A percentile compares a stretch with the other conserved stretches of the same genome.
Conservation (phyloP, 2,888 invertebrate genomes). For the Anticlea derivata region DNA sequence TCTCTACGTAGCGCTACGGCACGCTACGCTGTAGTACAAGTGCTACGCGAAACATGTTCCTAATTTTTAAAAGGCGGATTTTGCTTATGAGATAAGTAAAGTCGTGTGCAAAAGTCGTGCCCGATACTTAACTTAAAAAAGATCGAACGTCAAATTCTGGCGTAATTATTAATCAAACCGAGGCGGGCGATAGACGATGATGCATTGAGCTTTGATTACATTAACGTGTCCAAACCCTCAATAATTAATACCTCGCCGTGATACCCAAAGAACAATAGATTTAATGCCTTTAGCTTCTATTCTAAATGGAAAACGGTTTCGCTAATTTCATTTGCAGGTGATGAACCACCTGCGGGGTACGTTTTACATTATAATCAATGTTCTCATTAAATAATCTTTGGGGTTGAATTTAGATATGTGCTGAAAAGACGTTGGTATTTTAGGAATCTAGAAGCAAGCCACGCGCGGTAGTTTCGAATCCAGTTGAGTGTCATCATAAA, state of each 20-base stretch:
- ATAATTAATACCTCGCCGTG: conserved; percentile 80
- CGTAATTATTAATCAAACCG: conserved; percentile 76
- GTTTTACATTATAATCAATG: conserved; percentile 7
- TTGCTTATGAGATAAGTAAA: not conserved
- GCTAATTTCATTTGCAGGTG: conserved; percentile 44
- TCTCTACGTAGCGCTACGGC: conserved; percentile 6
- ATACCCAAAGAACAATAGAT: conserved; percentile 58
- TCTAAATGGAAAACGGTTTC: conserved; percentile 49
- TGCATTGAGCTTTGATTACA: conserved; percentile 83
- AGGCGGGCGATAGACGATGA: conserved; percentile 81
- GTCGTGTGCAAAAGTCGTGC: conserved; percentile 12
- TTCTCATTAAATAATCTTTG: not conserved
- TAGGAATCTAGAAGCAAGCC: no score
- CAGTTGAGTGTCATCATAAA: no score
- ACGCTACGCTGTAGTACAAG: conserved; percentile 14
- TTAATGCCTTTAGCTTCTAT: conserved; percentile 45
- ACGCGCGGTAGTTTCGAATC: no score
- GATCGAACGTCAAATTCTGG: conserved; percentile 28
- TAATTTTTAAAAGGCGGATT: not conserved
- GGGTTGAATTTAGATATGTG: not conserved
- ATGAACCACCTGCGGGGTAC: conserved; percentile 22
- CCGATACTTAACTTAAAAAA: conserved; percentile 10
- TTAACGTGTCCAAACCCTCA: conserved; percentile 71
- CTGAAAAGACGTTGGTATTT: no score
- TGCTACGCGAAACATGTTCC: not conserved